Conservation (phyloP, 2,888 invertebrate species). For the Sphinx pinastri region DNA sequence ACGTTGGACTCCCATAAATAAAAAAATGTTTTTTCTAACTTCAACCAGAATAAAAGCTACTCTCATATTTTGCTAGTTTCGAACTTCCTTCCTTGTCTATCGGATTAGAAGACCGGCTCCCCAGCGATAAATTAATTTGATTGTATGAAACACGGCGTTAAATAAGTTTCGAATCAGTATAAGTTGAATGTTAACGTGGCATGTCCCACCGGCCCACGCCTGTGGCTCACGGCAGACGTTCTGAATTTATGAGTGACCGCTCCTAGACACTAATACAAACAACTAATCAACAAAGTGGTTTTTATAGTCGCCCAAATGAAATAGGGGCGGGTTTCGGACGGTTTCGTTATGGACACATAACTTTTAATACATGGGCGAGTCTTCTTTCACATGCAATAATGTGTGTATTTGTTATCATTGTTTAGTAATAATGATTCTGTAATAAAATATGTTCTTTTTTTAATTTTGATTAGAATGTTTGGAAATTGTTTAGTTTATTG, state of each 20-base stretch:
- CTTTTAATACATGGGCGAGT: not conserved
- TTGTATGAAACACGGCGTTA: not conserved
- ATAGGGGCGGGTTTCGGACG: constrained; percentile 1
- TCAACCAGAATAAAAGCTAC: no score
- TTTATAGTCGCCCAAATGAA: constrained; percentile 33
- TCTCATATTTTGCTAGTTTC: no score
- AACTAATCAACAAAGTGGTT: constrained; percentile 44
- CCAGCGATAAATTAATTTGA: no score
- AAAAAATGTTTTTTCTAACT: no score
- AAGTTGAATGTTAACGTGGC: constrained; percentile 18
- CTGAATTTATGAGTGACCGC: constrained; percentile 37
- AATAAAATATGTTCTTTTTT: not conserved
- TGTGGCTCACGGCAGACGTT: constrained; percentile 3
- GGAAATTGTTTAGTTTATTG: no score
- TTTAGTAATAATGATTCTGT: no score
- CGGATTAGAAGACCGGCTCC: no score
- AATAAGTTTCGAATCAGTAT: not conserved
- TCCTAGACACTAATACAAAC: constrained; percentile 42
- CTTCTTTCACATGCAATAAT: not conserved
- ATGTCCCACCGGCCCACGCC: constrained; percentile 9
- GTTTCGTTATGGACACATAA: not conserved
- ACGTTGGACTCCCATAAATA: no score
- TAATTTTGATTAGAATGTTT: no score
- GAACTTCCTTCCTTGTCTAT: no score
- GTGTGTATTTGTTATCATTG: no score